Base-by-base conservation (phyloP, 2,888 invertebrate genomes). In the Eurytoma adleriae region DNA sequence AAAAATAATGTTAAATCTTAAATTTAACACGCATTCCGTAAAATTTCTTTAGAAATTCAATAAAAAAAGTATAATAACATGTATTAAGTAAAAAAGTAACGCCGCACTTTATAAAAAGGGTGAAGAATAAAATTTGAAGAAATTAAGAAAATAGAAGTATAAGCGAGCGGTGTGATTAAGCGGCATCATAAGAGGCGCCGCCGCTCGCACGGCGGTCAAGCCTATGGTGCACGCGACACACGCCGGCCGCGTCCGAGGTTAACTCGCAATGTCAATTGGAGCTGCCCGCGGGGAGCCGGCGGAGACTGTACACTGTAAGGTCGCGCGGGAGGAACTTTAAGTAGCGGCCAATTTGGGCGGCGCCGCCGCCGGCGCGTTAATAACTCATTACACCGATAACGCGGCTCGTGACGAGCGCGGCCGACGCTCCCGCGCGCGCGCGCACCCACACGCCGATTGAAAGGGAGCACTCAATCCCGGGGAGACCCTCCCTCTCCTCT, bases 191-290 rank as follows among this genome's bases (percentile, higher is more conserved):
- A 66, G 48, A 52, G 70, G 64, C 78, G 72, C 72, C 72, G 78
- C 78, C 40, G 10, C 30, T 54, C 7, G 54, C 13, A 1, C 54
- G 54, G 30, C 75, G 61, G 30, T 50, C 30, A 70, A 62, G 30
- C 30, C 3, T 13, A 13, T 1, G 1, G 24, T 59, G 14, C 50
- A 40, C 86, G 82, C 83, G 82, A 86, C 87, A 88, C 88, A 87
- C 85, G 86, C 86, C 86, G 85, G 86, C 85, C 88, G 88, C 87
- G 24, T 10, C 48, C 86, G 88, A 86, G 86, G 90, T 90, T 87
- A 90, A 90, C 87, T 88, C 85, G 88, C 84, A 86, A 87, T 90
- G 90, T 90, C 90, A 90, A 90, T 90, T 90, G 90, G 85, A 83
- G 83, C 85, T 84, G 84, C 83, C 83, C 82, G 84, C 20, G n/a